These are phyloP conservation scores for Drosophila ficusphila DNA, from an alignment of 1,140 invertebrate genomes.

Conservation along the genomic window DNA sequence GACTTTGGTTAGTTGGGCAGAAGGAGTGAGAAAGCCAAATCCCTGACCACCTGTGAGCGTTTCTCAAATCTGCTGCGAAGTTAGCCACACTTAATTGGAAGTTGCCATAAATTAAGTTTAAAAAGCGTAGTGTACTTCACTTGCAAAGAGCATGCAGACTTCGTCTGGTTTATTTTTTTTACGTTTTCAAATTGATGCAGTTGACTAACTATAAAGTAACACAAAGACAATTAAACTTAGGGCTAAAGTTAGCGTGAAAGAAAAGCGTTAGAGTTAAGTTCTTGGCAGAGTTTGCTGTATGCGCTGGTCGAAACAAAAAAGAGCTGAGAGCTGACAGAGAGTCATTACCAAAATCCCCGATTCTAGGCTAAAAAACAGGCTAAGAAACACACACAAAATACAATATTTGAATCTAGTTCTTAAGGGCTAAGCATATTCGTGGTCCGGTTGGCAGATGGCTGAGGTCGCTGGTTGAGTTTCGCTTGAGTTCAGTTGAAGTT, in stretches of 20 bases:
- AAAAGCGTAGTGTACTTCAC: background rate
- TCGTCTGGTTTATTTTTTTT: constrained; percentile 45
- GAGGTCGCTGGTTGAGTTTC: constrained; percentile 48
- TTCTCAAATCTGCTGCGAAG: constrained; percentile 6
- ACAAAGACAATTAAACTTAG: constrained; percentile 70
- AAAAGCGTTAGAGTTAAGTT: constrained; percentile 51
- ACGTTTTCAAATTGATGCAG: constrained; percentile 59
- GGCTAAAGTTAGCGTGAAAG: constrained; percentile 33
- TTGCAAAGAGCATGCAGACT: constrained; percentile 2
- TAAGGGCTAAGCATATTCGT: constrained; percentile 49
- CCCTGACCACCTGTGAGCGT: constrained; percentile 56
- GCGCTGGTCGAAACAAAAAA: constrained; percentile 10
- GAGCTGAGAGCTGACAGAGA: constrained; percentile 15
- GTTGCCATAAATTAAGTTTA: constrained; percentile 3
- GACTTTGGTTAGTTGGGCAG: constrained; percentile 49
- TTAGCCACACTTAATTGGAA: constrained; percentile 12
- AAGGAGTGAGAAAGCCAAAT: constrained; percentile 11
- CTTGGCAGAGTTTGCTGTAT: constrained; percentile 46
- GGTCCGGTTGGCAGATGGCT: constrained; percentile 50
- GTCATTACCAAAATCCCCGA: constrained; percentile 53
- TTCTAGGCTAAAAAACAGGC: constrained; percentile 43
- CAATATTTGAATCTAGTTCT: constrained; percentile 36
- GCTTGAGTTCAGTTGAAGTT: constrained; percentile 64
- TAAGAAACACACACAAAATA: no score
- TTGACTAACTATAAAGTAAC: constrained; percentile 61